Evolutionary conservation across 2,888 invertebrate genomes (phyloP).

Genomic region (Seira sanloemensis): DNA sequence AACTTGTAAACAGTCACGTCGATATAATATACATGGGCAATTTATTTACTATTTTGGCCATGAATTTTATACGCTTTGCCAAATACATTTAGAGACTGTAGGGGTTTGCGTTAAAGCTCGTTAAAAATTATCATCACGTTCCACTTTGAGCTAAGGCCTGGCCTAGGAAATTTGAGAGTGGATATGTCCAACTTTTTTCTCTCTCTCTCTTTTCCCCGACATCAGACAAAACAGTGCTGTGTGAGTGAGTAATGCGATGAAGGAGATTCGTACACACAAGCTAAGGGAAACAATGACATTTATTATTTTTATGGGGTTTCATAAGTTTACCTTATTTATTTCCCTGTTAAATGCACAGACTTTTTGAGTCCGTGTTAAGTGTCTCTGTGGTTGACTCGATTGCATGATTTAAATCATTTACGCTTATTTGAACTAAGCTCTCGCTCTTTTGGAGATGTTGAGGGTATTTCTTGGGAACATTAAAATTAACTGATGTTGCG

Average conservation of each 20-base stretch:
- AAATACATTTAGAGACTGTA: neutral
- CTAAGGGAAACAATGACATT: neutral
- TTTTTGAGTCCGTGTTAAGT: neutral
- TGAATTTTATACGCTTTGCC: neutral
- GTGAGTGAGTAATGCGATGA: neutral
- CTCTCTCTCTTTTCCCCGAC: neutral
- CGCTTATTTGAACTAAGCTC: too few relatives aligned
- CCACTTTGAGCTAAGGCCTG: neutral
- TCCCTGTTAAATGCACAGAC: too few relatives aligned
- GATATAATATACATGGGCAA: slow-evolving; percentile 6
- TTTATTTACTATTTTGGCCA: neutral
- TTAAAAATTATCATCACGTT: slow-evolving; percentile 54
- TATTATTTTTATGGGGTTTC: neutral
- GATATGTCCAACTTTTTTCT: slow-evolving; percentile 30
- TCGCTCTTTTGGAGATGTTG: neutral
- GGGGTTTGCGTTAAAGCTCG: neutral
- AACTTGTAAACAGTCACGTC: slow-evolving; percentile 30
- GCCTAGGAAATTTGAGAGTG: slow-evolving; percentile 43
- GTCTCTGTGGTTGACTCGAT: slow-evolving; percentile 18
- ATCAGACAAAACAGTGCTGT: neutral
- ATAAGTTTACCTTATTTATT: neutral
- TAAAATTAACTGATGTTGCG: neutral
- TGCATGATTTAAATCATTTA: slow-evolving; percentile 49
- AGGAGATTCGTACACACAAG: neutral
- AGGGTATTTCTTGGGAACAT: neutral